phyloP scores from a whole-genome alignment of 1,140 invertebrate genomes.

The Telenomus remus region DNA sequence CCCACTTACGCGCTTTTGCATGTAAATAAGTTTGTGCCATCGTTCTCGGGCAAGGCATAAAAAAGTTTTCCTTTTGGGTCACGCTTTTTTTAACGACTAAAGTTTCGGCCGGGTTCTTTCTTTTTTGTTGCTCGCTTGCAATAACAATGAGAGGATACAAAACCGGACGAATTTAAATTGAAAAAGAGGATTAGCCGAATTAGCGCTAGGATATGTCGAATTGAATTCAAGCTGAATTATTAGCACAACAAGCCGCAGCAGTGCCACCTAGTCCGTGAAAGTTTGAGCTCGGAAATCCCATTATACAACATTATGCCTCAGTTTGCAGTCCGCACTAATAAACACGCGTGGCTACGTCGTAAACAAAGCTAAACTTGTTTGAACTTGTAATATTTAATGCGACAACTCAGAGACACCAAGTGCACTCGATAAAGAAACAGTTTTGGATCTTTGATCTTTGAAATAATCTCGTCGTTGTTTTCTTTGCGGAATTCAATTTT shows the following conservation, averaged over 20 bases:
- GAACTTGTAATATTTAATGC: constrained; percentile 45
- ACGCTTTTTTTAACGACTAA: too few relatives aligned
- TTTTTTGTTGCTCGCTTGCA: too few relatives aligned
- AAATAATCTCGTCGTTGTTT: neutral
- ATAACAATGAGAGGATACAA: too few relatives aligned
- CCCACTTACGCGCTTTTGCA: too few relatives aligned
- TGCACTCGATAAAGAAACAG: constrained; percentile 6
- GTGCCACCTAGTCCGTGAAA: constrained; percentile 29
- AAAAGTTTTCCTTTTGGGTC: neutral
- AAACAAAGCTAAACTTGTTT: constrained; percentile 43
- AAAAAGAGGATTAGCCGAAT: neutral
- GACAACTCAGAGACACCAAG: constrained; percentile 30
- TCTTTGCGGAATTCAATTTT: too few relatives aligned
- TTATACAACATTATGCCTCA: constrained; percentile 42
- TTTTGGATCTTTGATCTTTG: too few relatives aligned
- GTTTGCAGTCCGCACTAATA: constrained; percentile 35
- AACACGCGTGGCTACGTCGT: constrained; percentile 35
- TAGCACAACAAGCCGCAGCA: constrained; percentile 13
- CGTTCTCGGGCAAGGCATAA: neutral
- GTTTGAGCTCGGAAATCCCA: constrained; percentile 42
- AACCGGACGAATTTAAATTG: neutral
- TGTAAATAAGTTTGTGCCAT: neutral
- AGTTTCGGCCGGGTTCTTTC: too few relatives aligned
- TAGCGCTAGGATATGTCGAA: constrained; percentile 18
- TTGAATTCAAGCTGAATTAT: constrained; percentile 33